These are phyloP conservation scores for Syngnathus scovelli DNA, from an alignment of 2,113 vertebrate genomes.

Conservation along the genomic window DNA sequence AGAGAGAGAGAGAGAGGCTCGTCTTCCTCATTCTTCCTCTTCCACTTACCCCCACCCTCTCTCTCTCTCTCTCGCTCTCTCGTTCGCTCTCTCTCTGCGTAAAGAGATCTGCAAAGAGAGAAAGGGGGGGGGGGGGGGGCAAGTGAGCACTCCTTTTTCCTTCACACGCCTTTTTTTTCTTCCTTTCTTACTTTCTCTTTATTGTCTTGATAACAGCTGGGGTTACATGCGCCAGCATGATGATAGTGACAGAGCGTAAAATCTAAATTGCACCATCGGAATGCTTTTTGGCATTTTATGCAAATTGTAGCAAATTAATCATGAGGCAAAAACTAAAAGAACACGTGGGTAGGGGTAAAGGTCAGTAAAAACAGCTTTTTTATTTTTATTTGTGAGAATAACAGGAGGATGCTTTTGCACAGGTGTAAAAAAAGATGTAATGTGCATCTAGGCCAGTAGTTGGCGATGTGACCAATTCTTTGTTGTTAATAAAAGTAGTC, in stretches of 20 bases:
- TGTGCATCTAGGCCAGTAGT: not conserved
- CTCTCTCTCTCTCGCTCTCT: conserved; percentile 26
- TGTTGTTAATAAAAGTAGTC: not conserved
- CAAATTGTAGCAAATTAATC: not conserved
- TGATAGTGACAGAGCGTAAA: not conserved
- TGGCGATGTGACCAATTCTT: not conserved
- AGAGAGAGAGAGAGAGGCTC: conserved; percentile 3
- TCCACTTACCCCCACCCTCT: conserved; percentile 12
- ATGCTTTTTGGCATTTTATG: not conserved
- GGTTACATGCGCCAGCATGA: not conserved
- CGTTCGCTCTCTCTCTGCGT: conserved; percentile 1
- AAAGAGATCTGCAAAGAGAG: not conserved
- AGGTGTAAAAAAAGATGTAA: no score
- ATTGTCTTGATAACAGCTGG: not conserved
- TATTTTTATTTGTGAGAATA: no score
- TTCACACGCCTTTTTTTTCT: not conserved
- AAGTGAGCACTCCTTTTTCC: not conserved
- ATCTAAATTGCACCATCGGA: not conserved
- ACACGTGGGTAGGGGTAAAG: not conserved
- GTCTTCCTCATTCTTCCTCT: conserved; percentile 74
- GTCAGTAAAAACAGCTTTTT: not conserved
- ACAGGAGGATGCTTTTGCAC: no score
- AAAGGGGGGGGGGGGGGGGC: not conserved
- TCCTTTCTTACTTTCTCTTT: not conserved
- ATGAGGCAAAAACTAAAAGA: not conserved